Evolutionary conservation across 2,113 vertebrate species (phyloP).

Genomic region (Stigmatopora argus): DNA sequence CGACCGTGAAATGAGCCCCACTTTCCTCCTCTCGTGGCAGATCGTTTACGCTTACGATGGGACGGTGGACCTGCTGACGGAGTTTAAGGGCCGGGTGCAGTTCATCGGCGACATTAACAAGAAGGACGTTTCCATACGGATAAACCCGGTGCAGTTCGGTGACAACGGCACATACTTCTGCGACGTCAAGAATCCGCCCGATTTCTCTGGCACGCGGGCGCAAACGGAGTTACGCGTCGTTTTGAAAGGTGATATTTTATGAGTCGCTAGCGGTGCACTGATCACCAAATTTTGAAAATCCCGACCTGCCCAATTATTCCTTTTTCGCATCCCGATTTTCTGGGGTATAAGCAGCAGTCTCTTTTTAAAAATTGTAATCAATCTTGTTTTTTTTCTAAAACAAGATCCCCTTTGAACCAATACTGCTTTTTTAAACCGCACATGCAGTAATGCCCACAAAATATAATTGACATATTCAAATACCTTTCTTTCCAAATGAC

Average conservation of each 20-base stretch:
- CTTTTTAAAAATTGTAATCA: too few relatives aligned
- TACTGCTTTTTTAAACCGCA: too few relatives aligned
- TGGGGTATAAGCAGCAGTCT: too few relatives aligned
- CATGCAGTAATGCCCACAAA: too few relatives aligned
- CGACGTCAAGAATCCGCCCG: constrained; percentile 86
- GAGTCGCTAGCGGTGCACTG: too few relatives aligned
- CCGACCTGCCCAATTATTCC: too few relatives aligned
- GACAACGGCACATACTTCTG: constrained; percentile 92
- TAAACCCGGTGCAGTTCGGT: constrained; percentile 79
- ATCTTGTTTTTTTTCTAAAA: too few relatives aligned
- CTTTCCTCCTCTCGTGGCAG: constrained; percentile 53
- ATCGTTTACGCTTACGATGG: constrained; percentile 80
- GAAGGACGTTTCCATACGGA: constrained; percentile 84
- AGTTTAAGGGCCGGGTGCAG: constrained; percentile 77
- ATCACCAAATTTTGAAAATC: too few relatives aligned
- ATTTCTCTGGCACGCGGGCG: constrained; percentile 74
- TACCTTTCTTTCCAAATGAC: too few relatives aligned
- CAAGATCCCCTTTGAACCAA: too few relatives aligned
- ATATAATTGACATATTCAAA: too few relatives aligned
- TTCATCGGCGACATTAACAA: constrained; percentile 90
- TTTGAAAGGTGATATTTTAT: constrained; percentile 74
- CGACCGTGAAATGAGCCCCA: neutral
- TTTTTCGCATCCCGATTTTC: too few relatives aligned
- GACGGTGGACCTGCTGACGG: constrained; percentile 60
- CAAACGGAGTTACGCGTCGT: constrained; percentile 80